These are phyloP conservation scores for Pheosia gnoma DNA, from an alignment of 2,888 invertebrate genomes.

Conservation along the genomic window DNA sequence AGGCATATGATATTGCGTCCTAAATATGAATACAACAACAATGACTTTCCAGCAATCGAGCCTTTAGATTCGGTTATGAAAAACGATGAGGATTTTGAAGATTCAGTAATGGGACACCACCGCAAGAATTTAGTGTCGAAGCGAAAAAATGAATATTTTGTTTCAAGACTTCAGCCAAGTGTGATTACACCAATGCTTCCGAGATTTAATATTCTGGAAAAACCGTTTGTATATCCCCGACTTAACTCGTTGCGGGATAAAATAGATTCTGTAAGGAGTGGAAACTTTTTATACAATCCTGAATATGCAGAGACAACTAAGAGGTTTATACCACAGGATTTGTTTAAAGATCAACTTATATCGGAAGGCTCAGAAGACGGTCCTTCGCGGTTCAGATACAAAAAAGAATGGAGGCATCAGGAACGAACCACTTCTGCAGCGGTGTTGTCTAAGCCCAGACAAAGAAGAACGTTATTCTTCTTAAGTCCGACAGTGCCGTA, in stretches of 20 bases:
- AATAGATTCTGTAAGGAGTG: slow-evolving; percentile 42
- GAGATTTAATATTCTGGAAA: slow-evolving; percentile 29
- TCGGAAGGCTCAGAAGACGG: slow-evolving; percentile 28
- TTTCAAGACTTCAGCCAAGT: slow-evolving; percentile 10
- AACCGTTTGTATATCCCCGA: slow-evolving; percentile 30
- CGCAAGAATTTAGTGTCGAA: slow-evolving; percentile 37
- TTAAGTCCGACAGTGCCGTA: slow-evolving; percentile 65
- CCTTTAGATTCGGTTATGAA: slow-evolving; percentile 43
- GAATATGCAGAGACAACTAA: slow-evolving; percentile 28
- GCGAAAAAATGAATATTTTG: slow-evolving; percentile 40
- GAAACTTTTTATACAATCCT: slow-evolving; percentile 44
- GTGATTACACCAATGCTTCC: slow-evolving; percentile 6
- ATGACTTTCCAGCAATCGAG: slow-evolving; percentile 11
- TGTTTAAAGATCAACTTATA: slow-evolving; percentile 17
- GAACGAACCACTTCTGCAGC: slow-evolving; percentile 22
- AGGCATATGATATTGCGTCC: slow-evolving; percentile 45
- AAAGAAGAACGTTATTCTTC: slow-evolving; percentile 66
- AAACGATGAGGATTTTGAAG: slow-evolving; percentile 39
- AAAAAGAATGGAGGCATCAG: slow-evolving; percentile 5
- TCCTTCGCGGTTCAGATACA: neutral
- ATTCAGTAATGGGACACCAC: slow-evolving; percentile 30
- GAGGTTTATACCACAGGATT: slow-evolving; percentile 23
- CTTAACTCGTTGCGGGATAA: slow-evolving; percentile 49
- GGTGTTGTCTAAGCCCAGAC: slow-evolving; percentile 34
- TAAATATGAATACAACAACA: slow-evolving; percentile 29